Conservation (phyloP, 2,797 vertebrate genomes). For the Pseudomugil tenellus region DNA sequence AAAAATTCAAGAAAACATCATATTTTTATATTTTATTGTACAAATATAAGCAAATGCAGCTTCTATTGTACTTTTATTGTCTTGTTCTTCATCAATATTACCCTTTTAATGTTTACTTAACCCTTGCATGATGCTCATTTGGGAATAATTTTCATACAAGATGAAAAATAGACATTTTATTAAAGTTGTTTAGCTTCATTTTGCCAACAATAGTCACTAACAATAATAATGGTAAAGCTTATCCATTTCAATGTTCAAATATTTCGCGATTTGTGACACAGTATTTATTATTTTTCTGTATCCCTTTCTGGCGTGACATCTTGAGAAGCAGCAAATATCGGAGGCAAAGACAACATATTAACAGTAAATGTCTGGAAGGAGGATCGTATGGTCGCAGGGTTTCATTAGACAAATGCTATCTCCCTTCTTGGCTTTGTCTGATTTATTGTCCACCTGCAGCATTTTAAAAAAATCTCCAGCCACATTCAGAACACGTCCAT, state of each 20-base stretch:
- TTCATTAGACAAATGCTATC: conserved; percentile 81
- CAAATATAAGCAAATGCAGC: no score
- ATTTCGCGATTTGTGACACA: background rate
- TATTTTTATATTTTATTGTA: no score
- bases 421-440: conserved; percentile 26
- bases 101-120: no score
- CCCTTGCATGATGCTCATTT: no score
- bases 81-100: background rate
- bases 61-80: background rate
- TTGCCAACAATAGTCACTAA: no score
- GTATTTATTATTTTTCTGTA: background rate
- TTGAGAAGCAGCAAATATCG: background rate
- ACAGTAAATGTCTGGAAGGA: conserved; percentile 32
- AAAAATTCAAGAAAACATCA: background rate
- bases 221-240: no score
- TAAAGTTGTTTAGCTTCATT: no score
- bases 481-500: conserved; percentile 70
- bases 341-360: conserved; percentile 23
- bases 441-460: conserved; percentile 34
- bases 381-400: conserved; percentile 14
- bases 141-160: no score
- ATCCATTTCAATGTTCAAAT: no score
- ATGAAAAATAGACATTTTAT: no score
- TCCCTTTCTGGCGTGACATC: background rate
- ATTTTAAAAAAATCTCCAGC: conserved; percentile 4